Percentiles rank a stretch among this genome's conserved stretches.
Evolutionary conservation across 2,113 vertebrate genomes (phyloP).

Genomic region (Pterocles gutturalis): DNA sequence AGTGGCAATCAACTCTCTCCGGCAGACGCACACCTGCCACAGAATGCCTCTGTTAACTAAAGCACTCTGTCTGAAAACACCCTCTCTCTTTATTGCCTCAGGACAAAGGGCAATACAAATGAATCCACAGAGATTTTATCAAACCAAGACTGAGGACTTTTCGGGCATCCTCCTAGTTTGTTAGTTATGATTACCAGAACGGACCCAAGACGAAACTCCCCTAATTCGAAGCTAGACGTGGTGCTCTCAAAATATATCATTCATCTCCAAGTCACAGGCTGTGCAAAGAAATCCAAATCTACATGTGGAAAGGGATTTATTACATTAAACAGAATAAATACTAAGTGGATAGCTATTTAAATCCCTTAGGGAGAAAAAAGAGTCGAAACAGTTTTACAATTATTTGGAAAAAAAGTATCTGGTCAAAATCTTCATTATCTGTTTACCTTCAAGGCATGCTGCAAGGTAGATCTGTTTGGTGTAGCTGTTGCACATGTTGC

Average conservation of each 20-base stretch:
- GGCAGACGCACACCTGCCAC: background rate
- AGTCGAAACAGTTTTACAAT: background rate
- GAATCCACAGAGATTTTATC: background rate
- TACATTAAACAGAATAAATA: background rate
- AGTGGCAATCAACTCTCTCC: background rate
- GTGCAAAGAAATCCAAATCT: background rate
- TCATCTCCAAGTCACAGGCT: background rate
- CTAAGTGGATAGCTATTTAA: background rate
- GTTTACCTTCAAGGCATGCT: slow-evolving; percentile 14
- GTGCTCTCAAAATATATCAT: background rate
- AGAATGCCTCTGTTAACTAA: background rate
- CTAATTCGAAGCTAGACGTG: background rate
- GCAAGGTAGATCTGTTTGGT: background rate
- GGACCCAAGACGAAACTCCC: background rate
- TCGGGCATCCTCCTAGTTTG: background rate
- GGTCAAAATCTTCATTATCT: background rate
- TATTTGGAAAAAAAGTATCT: background rate
- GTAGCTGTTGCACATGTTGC: background rate
- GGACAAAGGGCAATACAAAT: slow-evolving; percentile 8
- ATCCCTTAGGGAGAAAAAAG: background rate
- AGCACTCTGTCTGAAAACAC: background rate
- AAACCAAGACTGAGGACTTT: background rate
- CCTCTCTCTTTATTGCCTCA: background rate
- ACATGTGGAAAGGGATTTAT: background rate
- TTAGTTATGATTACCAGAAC: background rate